phyloP scores from a whole-genome alignment of 2,113 vertebrate genomes.

The Chloroceryle aenea region DNA sequence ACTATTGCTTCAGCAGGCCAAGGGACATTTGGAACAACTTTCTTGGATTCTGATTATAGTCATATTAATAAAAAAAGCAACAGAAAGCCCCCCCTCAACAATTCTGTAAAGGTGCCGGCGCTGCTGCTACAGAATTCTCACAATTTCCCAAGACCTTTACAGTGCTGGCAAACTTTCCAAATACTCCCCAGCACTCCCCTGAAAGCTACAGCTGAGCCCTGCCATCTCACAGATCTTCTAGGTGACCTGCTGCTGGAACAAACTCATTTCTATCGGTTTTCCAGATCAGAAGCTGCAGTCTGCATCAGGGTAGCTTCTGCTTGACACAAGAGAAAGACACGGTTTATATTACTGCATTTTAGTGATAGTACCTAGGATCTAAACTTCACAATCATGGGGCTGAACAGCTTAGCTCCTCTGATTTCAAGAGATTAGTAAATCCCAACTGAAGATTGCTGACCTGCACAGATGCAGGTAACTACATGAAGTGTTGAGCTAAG shows the following conservation, averaged over 20 bases:
- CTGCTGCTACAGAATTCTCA: not conserved
- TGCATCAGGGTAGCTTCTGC: not conserved
- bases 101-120: not conserved
- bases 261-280: not conserved
- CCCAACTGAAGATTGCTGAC: rapidly evolving
- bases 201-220: not conserved
- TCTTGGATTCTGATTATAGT: not conserved
- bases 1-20: not conserved
- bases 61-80: not conserved
- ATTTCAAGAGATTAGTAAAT: not conserved
- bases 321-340: not conserved
- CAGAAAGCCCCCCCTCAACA: not conserved
- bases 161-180: not conserved
- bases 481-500: not conserved
- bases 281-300: not conserved
- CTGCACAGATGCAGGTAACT: not conserved
- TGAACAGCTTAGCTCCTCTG: not conserved
- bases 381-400: not conserved
- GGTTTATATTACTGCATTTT: not conserved
- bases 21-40: not conserved
- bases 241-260: not conserved
- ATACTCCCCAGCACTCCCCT: not conserved
- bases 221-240: not conserved
- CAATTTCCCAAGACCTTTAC: not conserved
- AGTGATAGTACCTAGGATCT: not conserved